Evolutionary conservation across 2,888 invertebrate species (phyloP).

Genomic region (Sminthurides aquaticus): DNA sequence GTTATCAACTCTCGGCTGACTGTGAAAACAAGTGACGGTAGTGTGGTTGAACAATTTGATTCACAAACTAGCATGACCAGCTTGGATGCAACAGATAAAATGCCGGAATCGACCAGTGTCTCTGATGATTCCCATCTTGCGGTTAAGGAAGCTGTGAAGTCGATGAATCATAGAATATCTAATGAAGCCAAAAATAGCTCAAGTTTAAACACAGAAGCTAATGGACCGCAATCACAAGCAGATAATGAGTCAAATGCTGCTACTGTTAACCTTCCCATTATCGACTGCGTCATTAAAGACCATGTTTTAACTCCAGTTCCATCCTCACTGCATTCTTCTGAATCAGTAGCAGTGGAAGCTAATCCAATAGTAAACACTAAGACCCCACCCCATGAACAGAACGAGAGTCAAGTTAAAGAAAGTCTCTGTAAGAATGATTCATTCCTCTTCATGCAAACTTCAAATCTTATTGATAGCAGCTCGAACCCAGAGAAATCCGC

Average conservation of each 20-base stretch:
- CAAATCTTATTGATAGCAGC: no score
- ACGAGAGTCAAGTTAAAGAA: background rate
- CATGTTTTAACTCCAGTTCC: background rate
- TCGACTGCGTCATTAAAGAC: background rate
- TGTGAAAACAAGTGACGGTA: background rate
- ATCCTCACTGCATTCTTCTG: background rate
- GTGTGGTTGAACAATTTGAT: background rate
- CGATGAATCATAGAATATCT: no score
- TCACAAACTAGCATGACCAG: no score
- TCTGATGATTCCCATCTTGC: no score
- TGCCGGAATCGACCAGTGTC: no score
- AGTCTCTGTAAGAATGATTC: conserved; percentile 19
- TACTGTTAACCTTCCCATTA: background rate
- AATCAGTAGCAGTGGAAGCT: background rate
- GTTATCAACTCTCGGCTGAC: background rate
- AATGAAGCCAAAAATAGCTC: conserved; percentile 3
- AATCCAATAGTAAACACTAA: background rate
- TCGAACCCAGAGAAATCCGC: no score
- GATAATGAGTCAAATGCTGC: background rate
- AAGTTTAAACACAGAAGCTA: no score
- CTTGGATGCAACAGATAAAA: no score
- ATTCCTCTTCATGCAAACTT: conserved; percentile 19
- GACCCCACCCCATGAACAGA: background rate
- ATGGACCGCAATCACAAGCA: background rate
- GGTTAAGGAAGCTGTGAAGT: no score